Evolutionary conservation across 1,140 invertebrate species (phyloP).

Genomic region (Bilobella aurantiaca): DNA sequence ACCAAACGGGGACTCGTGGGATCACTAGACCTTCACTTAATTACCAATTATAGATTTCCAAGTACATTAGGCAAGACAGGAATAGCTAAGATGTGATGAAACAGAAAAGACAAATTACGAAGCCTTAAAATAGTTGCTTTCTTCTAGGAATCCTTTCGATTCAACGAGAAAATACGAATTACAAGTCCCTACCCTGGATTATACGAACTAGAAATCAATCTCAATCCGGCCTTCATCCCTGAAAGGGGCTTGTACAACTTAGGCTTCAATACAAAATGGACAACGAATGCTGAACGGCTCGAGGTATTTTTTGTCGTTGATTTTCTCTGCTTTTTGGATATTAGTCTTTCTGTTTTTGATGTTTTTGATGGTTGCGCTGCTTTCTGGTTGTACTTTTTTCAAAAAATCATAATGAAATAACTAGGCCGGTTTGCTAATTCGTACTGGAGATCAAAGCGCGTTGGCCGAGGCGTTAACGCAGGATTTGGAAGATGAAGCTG

Average conservation of each 20-base stretch:
- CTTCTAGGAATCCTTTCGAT: constrained; percentile 28
- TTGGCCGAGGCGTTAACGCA: constrained; percentile 31
- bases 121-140: constrained; percentile 5
- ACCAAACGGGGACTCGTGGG: too few species aligned
- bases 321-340: neutral
- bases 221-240: constrained; percentile 27
- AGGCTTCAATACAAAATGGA: constrained; percentile 26
- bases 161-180: constrained; percentile 34
- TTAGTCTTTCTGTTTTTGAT: neutral
- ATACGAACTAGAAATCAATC: constrained; percentile 32
- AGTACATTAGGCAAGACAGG: too few species aligned
- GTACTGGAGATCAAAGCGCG: constrained; percentile 19
- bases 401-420: neutral
- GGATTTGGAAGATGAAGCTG: constrained; percentile 36
- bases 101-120: too few species aligned
- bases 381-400: too few species aligned
- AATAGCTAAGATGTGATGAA: too few species aligned
- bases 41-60: too few species aligned
- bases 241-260: constrained; percentile 30
- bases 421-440: constrained; percentile 25
- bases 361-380: too few species aligned
- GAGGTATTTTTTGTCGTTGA: constrained; percentile 14
- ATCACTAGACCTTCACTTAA: too few species aligned
- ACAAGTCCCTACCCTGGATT: constrained; percentile 32
- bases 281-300: constrained; percentile 29